Evolutionary conservation across 2,888 invertebrate species (phyloP).

Genomic region (Scaptomyza polygonia): DNA sequence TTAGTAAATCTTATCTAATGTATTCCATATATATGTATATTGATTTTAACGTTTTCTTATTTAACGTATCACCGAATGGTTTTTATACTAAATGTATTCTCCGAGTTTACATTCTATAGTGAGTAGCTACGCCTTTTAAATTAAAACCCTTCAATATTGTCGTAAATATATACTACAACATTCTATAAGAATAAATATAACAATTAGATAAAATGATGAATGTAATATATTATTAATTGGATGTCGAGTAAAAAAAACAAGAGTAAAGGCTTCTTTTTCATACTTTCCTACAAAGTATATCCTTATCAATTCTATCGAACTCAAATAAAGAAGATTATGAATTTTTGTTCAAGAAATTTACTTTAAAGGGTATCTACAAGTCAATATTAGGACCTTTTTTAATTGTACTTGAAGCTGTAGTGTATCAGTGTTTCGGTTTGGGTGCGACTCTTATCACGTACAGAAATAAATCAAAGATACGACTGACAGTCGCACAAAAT

Average conservation of each 20-base stretch:
- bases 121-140: slow-evolving; percentile 10
- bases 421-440: slow-evolving; percentile 22
- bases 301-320: too few relatives aligned
- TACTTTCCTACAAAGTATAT: background rate
- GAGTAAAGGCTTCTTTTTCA: too few relatives aligned
- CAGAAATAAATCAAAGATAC: slow-evolving; percentile 43
- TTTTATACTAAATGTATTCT: background rate
- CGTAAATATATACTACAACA: slow-evolving; percentile 7
- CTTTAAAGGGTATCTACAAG: background rate
- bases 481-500: slow-evolving; percentile 28
- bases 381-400: too few relatives aligned
- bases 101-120: slow-evolving; percentile 13
- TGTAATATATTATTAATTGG: too few relatives aligned
- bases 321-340: too few relatives aligned
- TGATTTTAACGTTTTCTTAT: background rate
- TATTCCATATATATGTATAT: background rate
- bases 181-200: slow-evolving; percentile 1
- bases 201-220: too few relatives aligned
- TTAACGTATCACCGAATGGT: slow-evolving; percentile 1
- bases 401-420: background rate
- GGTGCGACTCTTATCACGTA: slow-evolving; percentile 33
- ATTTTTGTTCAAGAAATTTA: too few relatives aligned
- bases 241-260: too few relatives aligned
- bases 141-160: too few relatives aligned
- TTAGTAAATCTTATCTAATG: background rate